Evolutionary conservation across 2,888 invertebrate species (phyloP).

Genomic region (Glaucopsyche alexis): DNA sequence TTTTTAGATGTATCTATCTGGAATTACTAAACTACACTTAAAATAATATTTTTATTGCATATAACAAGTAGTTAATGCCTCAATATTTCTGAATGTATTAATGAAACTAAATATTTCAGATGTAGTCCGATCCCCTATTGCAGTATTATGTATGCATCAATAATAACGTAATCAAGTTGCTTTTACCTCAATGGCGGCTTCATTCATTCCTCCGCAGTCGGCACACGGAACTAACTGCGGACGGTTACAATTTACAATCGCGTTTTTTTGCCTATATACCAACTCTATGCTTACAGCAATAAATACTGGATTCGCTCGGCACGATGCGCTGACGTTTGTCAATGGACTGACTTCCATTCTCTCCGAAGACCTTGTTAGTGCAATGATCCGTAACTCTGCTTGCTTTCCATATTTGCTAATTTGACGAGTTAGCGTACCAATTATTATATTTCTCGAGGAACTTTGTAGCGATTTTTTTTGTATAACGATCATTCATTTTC

Average conservation of each 20-base stretch:
- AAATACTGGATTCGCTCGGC: constrained; percentile 31
- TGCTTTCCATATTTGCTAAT: constrained; percentile 20
- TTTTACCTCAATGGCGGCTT: constrained; percentile 63
- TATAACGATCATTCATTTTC: not conserved
- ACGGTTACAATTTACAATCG: constrained; percentile 55
- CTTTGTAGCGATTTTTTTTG: not conserved
- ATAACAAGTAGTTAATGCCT: no score
- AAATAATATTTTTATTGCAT: no score
- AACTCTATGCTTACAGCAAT: constrained; percentile 28
- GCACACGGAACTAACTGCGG: constrained; percentile 48
- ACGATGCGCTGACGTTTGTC: constrained; percentile 32
- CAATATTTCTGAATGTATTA: no score
- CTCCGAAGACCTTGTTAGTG: constrained; percentile 26
- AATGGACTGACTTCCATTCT: constrained; percentile 29
- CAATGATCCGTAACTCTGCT: constrained; percentile 26
- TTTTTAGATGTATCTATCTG: no score
- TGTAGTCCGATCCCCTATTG: no score
- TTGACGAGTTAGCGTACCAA: not conserved
- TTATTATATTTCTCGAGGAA: not conserved
- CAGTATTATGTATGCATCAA: no score
- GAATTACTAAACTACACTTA: no score
- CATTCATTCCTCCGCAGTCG: constrained; percentile 57
- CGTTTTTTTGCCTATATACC: constrained; percentile 49
- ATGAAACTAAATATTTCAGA: no score
- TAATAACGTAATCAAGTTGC: constrained; percentile 34